A percentile compares a stretch with the other conserved stretches of the same genome.
Evolutionary conservation across 2,888 invertebrate species (phyloP).

Genomic region (Melanophora roralis): DNA sequence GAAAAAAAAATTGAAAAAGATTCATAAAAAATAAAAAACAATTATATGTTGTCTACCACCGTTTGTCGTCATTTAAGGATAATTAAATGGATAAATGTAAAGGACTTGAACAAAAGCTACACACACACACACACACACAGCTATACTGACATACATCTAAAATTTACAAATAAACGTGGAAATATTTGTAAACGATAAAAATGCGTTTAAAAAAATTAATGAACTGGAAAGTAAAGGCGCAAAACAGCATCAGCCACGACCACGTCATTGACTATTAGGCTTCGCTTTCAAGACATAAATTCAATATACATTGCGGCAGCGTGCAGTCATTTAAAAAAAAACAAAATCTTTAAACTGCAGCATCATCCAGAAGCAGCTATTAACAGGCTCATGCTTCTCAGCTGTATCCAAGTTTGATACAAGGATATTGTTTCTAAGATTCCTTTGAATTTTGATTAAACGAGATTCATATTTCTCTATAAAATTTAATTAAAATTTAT

Average conservation of each 20-base stretch:
- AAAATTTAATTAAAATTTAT: slow-evolving; percentile 9
- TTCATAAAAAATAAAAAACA: slow-evolving; percentile 44
- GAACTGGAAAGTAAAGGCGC: slow-evolving; percentile 43
- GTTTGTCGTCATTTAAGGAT: slow-evolving; percentile 66
- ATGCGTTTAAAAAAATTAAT: slow-evolving; percentile 57
- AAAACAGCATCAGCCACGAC: slow-evolving; percentile 17
- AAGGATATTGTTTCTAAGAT: slow-evolving; percentile 1
- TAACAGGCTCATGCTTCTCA: slow-evolving; percentile 3
- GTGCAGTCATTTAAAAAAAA: slow-evolving; percentile 23
- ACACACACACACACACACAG: neutral
- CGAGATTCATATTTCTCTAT: slow-evolving; percentile 49
- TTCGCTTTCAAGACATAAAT: slow-evolving; percentile 7
- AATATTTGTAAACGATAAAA: slow-evolving; percentile 61
- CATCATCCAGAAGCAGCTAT: slow-evolving; percentile 8
- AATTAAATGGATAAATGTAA: slow-evolving; percentile 69
- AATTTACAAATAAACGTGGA: slow-evolving; percentile 63
- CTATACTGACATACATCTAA: slow-evolving; percentile 57
- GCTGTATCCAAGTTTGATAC: slow-evolving; percentile 16
- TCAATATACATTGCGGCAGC: slow-evolving; percentile 1
- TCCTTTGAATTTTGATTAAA: slow-evolving; percentile 58
- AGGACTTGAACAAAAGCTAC: slow-evolving; percentile 35
- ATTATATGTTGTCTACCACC: slow-evolving; percentile 47
- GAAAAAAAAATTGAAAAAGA: slow-evolving; percentile 11
- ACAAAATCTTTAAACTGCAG: slow-evolving; percentile 41
- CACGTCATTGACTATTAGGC: slow-evolving; percentile 34